These are phyloP conservation scores for Hylaeus volcanicus DNA, from an alignment of 1,140 invertebrate species.

Conservation along the genomic window DNA sequence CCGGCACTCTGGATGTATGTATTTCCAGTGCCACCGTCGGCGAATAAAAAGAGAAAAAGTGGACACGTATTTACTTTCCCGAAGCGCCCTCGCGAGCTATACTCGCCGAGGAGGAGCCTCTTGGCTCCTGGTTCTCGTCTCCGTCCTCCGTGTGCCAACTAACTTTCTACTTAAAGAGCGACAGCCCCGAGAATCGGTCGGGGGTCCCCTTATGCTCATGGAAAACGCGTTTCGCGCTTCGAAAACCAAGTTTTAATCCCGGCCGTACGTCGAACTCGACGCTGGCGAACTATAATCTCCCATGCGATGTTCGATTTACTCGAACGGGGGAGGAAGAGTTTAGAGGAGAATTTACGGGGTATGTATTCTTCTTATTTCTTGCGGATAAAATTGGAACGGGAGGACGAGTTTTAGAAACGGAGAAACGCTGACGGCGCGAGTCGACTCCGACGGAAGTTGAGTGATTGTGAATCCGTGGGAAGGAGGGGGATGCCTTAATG, in stretches of 20 bases:
- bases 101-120: conserved; percentile 18
- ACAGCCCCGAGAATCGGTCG: conserved; percentile 38
- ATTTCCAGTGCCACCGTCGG: conserved; percentile 31
- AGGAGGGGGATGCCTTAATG: too few species aligned
- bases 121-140: conserved; percentile 32
- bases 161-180: conserved; percentile 53
- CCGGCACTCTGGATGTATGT: conserved; percentile 4
- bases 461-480: too few species aligned
- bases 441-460: too few species aligned
- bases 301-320: too few species aligned
- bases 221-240: conserved; percentile 47
- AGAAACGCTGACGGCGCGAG: too few species aligned
- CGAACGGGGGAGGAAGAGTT: not conserved
- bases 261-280: not conserved
- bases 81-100: conserved; percentile 23
- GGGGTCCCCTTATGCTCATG: conserved; percentile 42
- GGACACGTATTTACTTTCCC: conserved; percentile 47
- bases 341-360: not conserved
- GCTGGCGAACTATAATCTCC: too few species aligned
- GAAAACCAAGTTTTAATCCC: conserved; percentile 46
- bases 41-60: conserved; percentile 45
- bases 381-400: too few species aligned
- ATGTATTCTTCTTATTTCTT: too few species aligned
- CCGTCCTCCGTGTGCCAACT: conserved; percentile 39
- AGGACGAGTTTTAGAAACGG: too few species aligned